These are phyloP conservation scores for Lasaia peninsularis DNA, from an alignment of 1,140 invertebrate genomes.

Conservation along the genomic window DNA sequence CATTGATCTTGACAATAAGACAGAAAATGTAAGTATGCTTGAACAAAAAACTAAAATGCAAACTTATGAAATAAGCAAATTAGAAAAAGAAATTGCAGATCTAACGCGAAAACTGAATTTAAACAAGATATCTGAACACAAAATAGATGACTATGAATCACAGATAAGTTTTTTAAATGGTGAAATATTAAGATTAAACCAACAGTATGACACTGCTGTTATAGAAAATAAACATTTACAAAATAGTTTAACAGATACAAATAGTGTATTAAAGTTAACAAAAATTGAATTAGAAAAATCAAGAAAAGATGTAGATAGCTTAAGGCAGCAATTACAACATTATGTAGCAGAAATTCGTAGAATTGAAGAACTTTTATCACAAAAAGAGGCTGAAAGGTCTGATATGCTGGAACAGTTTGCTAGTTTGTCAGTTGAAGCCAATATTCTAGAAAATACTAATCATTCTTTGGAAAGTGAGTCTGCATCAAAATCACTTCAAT, in stretches of 20 bases:
- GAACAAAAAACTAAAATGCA: slow-evolving; percentile 78
- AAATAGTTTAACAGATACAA: slow-evolving; percentile 79
- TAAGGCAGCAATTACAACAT: slow-evolving; percentile 84
- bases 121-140: slow-evolving; percentile 73
- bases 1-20: slow-evolving; percentile 79
- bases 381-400: slow-evolving; percentile 84
- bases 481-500: slow-evolving; percentile 77
- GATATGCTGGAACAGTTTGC: slow-evolving; percentile 86
- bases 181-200: slow-evolving; percentile 67
- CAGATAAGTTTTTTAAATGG: slow-evolving; percentile 73
- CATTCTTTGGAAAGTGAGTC: slow-evolving; percentile 84
- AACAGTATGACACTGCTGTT: slow-evolving; percentile 76
- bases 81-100: slow-evolving; percentile 65
- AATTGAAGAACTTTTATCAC: slow-evolving; percentile 82
- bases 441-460: slow-evolving; percentile 84
- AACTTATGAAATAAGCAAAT: slow-evolving; percentile 60
- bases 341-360: slow-evolving; percentile 85
- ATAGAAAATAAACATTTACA: slow-evolving; percentile 81
- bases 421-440: slow-evolving; percentile 83
- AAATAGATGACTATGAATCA: slow-evolving; percentile 77
- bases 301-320: slow-evolving; percentile 80
- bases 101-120: slow-evolving; percentile 63
- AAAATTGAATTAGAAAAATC: slow-evolving; percentile 80
- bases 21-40: slow-evolving; percentile 75
- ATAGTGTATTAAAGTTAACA: slow-evolving; percentile 56